These are phyloP conservation scores for Chymomyza caudatula DNA, from an alignment of 2,888 invertebrate species.

Conservation along the genomic window DNA sequence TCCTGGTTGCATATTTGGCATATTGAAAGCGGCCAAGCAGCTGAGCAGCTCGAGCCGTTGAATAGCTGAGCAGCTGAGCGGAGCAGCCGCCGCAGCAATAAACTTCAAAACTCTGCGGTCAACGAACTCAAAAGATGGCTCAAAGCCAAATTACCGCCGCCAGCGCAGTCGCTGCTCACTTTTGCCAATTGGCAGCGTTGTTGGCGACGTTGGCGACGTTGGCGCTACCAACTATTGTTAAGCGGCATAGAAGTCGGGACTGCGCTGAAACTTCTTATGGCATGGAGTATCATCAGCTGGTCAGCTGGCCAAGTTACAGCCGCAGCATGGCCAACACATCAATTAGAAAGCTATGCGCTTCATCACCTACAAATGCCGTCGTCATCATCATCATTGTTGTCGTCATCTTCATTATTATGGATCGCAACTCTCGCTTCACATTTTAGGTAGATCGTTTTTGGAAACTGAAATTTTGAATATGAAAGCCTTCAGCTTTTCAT, in stretches of 20 bases:
- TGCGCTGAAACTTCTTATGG: conserved; percentile 33
- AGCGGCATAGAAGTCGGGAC: conserved; percentile 18
- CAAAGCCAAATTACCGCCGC: conserved; percentile 44
- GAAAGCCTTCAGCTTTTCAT: neutral
- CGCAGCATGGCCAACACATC: conserved; percentile 12
- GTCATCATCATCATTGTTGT: neutral
- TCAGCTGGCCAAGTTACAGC: conserved; percentile 52
- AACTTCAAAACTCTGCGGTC: conserved; percentile 62
- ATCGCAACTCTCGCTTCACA: neutral
- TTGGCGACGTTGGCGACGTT: conserved; percentile 26
- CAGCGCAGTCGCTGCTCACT: conserved; percentile 21
- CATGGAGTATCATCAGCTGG: neutral
- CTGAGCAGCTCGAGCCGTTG: conserved; percentile 15
- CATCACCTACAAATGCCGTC: neutral
- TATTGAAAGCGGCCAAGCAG: conserved; percentile 63
- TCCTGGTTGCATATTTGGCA: conserved; percentile 75
- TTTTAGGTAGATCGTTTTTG: neutral
- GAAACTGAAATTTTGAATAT: neutral
- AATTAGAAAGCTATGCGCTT: conserved; percentile 38
- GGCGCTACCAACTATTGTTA: too few relatives aligned
- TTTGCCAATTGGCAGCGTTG: conserved; percentile 8
- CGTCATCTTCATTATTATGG: neutral
- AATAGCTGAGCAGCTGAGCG: neutral
- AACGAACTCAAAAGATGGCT: conserved; percentile 60
- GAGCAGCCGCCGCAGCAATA: conserved; percentile 45